A percentile compares a stretch with the other conserved stretches of the same genome.
These are phyloP conservation scores for Malurus leucopterus DNA, from an alignment of 2,797 vertebrate genomes.

Conservation along the genomic window DNA sequence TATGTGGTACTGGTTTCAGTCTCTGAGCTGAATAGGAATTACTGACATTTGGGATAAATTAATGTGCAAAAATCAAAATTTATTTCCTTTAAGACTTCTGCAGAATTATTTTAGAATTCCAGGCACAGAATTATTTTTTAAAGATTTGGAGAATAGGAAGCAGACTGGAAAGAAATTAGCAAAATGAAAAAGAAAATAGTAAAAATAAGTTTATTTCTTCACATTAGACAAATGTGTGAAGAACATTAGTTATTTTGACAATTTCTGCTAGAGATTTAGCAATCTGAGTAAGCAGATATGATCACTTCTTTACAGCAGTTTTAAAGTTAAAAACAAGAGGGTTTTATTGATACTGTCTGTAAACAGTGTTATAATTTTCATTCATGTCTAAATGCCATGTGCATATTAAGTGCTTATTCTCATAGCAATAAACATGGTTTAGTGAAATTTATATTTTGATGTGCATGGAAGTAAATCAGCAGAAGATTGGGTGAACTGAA, in stretches of 20 bases:
- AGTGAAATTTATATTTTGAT: slow-evolving; percentile 36
- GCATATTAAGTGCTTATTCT: slow-evolving; percentile 44
- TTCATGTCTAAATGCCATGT: not conserved
- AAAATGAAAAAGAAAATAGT: not conserved
- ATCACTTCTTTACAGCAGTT: not conserved
- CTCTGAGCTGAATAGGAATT: not conserved
- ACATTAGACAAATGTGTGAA: not conserved
- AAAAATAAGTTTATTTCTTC: not conserved
- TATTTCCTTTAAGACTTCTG: not conserved
- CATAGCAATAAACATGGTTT: not conserved
- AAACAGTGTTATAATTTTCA: not conserved
- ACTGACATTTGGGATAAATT: not conserved
- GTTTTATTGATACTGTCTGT: not conserved
- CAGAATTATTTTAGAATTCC: not conserved
- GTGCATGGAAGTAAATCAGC: slow-evolving; percentile 43
- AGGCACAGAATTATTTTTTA: not conserved
- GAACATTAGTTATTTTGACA: not conserved
- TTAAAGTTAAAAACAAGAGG: not conserved
- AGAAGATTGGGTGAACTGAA: slow-evolving; percentile 44
- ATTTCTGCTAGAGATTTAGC: not conserved
- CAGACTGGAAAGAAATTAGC: not conserved
- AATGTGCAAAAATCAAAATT: not conserved
- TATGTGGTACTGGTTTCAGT: not conserved
- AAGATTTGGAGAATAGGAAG: not conserved
- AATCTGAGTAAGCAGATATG: not conserved